phyloP scores from a whole-genome alignment of 1,140 invertebrate species.

The Holcopasites calliopsidis region DNA sequence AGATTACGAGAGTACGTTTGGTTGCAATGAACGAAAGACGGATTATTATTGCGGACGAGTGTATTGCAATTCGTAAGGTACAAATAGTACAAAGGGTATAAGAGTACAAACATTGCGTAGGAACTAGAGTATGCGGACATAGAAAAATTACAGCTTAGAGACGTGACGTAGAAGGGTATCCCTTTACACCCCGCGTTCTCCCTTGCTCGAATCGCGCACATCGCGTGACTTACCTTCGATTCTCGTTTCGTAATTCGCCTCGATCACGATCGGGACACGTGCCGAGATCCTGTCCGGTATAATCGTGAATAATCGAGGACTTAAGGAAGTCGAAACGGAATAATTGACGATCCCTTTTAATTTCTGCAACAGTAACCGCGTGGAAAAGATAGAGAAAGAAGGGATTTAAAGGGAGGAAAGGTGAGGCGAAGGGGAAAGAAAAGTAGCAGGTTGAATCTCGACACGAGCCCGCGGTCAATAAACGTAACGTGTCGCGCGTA shows the following conservation, averaged over 20 bases:
- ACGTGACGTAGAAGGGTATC: slow-evolving; percentile 64
- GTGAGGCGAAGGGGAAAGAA: neutral
- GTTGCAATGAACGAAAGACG: slow-evolving; percentile 25
- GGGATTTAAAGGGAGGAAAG: neutral
- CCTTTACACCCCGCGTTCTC: no score
- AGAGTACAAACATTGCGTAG: slow-evolving; percentile 80
- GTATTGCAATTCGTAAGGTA: slow-evolving; percentile 79
- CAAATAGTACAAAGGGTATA: slow-evolving; percentile 80
- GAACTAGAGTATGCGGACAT: slow-evolving; percentile 79
- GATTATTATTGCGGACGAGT: slow-evolving; percentile 76
- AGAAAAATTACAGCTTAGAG: slow-evolving; percentile 76
- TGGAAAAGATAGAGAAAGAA: neutral
- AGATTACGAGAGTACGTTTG: neutral
- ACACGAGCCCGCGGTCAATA: slow-evolving; percentile 55
- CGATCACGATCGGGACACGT: slow-evolving; percentile 38
- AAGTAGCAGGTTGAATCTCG: slow-evolving; percentile 34
- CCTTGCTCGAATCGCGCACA: slow-evolving; percentile 46
- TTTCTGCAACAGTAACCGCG: neutral
- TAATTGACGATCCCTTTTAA: neutral
- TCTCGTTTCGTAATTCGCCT: slow-evolving; percentile 31
- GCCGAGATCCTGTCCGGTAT: slow-evolving; percentile 40
- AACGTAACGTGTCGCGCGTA: slow-evolving; percentile 63
- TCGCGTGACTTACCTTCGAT: slow-evolving; percentile 46
- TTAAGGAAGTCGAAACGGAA: slow-evolving; percentile 1
- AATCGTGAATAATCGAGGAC: neutral